Evolutionary conservation across 2,797 vertebrate species (phyloP).

Genomic region (Syngnathus rostellatus): DNA sequence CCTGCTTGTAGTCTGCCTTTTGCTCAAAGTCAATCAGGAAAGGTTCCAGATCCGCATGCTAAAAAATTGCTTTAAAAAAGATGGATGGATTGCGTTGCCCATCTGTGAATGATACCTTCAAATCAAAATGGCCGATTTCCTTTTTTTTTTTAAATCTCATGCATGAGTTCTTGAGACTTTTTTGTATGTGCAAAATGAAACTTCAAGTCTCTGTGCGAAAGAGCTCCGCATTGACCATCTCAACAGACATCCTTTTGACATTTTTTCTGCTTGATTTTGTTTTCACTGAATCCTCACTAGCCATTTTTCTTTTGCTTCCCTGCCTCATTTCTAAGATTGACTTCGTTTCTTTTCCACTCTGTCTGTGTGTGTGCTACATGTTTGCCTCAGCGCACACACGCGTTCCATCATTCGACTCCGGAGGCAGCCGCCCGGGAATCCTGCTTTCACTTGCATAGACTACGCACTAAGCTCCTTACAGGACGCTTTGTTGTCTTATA

Average conservation of each 20-base stretch:
- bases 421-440: constrained; percentile 38
- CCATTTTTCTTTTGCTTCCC: constrained; percentile 4
- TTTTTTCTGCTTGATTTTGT: constrained; percentile 8
- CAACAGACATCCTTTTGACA: not conserved
- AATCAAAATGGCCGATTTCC: too few species aligned
- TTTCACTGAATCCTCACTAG: constrained; percentile 15
- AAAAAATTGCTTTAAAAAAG: too few species aligned
- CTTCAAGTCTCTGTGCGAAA: not conserved
- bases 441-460: constrained; percentile 50
- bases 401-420: constrained; percentile 37
- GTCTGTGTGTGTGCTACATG: constrained; percentile 10
- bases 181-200: not conserved
- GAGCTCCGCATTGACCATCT: not conserved
- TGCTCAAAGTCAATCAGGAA: too few species aligned
- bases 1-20: too few species aligned
- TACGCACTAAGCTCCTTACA: constrained; percentile 46
- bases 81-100: too few species aligned
- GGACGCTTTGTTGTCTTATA: constrained; percentile 56
- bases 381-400: constrained; percentile 14
- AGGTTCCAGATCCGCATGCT: too few species aligned
- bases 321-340: constrained; percentile 5
- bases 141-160: too few species aligned
- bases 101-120: too few species aligned
- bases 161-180: too few species aligned
- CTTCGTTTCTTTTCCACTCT: constrained; percentile 5